Evolutionary conservation across 2,888 invertebrate genomes (phyloP), one percentile per base, ranked within the genome.

Genomic region (Creontiades dilutus): DNA sequence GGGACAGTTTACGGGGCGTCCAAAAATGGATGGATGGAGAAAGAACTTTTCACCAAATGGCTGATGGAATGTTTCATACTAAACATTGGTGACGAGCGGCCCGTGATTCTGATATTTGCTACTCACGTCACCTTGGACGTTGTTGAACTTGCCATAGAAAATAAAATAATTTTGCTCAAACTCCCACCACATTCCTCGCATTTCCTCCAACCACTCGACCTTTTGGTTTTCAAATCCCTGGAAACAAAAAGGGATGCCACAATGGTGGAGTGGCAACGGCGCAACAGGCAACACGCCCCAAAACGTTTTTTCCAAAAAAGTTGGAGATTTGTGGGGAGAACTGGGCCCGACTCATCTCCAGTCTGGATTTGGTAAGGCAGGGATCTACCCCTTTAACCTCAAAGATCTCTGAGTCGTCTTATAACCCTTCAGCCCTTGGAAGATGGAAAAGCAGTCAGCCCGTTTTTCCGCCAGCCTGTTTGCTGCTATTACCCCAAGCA

Each of bases 1-100:
- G 92, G 91, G 14, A 92, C 92, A 16, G 75, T 91, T 7, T 92
- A 92, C 88, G 92, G 92, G 11, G 92, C 92, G 9, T 92, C 92
- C 13, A 90, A 87, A 76, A 93, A 93, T 90, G 92, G 92, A 3
- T 93, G 92, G 92, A 93, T 93, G 92, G 92, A 93, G 80, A 86
- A 91, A 3, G 90, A 92, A 0, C 91, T 93, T 19, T 93, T 92
- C 89, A 37, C 75, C 90, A 92, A 92, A 85, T 92, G 92, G 91
- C 92, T 92, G 90, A 52, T 91, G 78, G 92, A 91, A 61, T 91
- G 81, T 52, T 92, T 92, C 11, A 14, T 86, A 5, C 19, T 0
- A 4, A 28, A 13, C 16, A 47, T 86, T 86, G 57, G 61, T 13
- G 61, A 28, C 5, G 92, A 92, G 80, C 68, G 92, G 27, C 80